Evolutionary conservation across 2,113 vertebrate genomes (phyloP).

Genomic region (Lipotes vexillifer): DNA sequence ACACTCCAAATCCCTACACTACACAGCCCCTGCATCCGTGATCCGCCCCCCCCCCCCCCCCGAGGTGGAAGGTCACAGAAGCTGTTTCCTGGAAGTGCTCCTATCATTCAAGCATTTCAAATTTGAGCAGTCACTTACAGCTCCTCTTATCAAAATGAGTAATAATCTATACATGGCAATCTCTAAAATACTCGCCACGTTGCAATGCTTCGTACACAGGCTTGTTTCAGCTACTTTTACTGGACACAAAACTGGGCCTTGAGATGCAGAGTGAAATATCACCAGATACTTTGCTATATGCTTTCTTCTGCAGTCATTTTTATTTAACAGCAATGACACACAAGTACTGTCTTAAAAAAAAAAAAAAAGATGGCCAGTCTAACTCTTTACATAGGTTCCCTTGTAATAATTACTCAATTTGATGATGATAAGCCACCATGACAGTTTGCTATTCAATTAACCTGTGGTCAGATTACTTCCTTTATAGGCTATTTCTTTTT

Average conservation of each 20-base stretch:
- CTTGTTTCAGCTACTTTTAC: background rate
- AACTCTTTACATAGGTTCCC: background rate
- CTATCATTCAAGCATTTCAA: background rate
- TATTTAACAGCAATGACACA: background rate
- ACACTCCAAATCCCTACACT: background rate
- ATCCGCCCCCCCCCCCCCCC: too few species aligned
- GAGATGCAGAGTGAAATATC: background rate
- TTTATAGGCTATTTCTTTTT: background rate
- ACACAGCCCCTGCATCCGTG: background rate
- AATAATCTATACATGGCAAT: background rate
- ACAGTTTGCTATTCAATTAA: background rate
- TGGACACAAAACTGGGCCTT: background rate
- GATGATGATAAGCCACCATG: background rate
- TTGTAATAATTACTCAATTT: background rate
- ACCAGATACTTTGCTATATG: background rate
- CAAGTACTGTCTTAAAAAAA: background rate
- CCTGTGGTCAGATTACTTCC: background rate
- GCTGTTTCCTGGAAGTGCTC: background rate
- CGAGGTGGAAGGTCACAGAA: background rate
- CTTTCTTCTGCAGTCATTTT: background rate
- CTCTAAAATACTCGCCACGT: background rate
- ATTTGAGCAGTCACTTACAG: background rate
- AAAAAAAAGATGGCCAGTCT: background rate
- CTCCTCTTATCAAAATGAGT: constrained; percentile 36
- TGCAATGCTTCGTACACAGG: background rate